phyloP scores from a whole-genome alignment of 2,113 vertebrate species.

The Bagarius yarrelli region DNA sequence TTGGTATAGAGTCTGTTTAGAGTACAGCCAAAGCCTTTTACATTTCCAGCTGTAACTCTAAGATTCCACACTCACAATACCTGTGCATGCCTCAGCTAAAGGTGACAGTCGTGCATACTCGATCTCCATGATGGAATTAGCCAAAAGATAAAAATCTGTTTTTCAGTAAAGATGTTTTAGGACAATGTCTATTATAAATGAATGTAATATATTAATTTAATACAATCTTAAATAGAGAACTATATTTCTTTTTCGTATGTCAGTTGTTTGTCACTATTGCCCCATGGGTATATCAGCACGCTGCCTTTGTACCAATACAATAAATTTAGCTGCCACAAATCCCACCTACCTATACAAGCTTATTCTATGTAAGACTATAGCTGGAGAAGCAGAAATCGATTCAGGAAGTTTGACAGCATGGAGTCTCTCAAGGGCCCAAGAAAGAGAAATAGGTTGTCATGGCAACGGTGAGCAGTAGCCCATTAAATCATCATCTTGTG shows the following conservation, averaged over 20 bases:
- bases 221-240: not conserved
- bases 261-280: not conserved
- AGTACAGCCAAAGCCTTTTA: not conserved
- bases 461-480: constrained; percentile 36
- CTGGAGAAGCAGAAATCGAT: not conserved
- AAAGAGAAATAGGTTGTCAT: constrained; percentile 22
- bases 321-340: not conserved
- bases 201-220: not conserved
- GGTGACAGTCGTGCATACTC: not conserved
- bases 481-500: constrained; percentile 35
- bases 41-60: not conserved
- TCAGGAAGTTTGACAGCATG: constrained; percentile 23
- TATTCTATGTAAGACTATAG: constrained; percentile 7
- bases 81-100: not conserved
- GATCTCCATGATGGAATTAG: not conserved
- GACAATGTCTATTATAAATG: too few relatives aligned
- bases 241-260: not conserved
- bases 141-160: not conserved
- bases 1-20: not conserved
- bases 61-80: not conserved
- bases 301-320: too few relatives aligned
- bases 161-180: not conserved
- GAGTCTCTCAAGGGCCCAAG: not conserved
- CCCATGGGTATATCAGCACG: not conserved
- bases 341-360: not conserved